These are phyloP conservation scores for Gnathonemus echidnorhynchus DNA, from an alignment of 2,113 vertebrate genomes.

Conservation along the genomic window DNA sequence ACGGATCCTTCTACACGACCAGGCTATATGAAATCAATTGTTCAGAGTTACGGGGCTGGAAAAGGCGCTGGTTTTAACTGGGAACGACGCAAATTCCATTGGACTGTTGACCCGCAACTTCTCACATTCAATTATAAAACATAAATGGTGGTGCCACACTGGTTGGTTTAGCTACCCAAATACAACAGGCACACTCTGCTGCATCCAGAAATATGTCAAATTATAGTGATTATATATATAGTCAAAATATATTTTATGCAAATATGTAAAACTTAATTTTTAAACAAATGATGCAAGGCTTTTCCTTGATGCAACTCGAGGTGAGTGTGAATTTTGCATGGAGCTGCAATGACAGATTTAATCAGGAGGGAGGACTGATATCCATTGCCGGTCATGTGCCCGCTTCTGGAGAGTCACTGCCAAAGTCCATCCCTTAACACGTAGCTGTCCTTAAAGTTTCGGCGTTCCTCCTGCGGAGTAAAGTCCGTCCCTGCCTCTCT, in stretches of 20 bases:
- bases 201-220: background rate
- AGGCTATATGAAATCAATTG: background rate
- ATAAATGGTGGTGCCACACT: background rate
- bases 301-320: background rate
- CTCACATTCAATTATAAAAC: background rate
- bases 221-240: background rate
- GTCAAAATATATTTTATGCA: background rate
- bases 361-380: background rate
- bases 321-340: background rate
- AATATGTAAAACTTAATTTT: background rate
- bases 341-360: background rate
- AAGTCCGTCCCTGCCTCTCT: slow-evolving; percentile 50
- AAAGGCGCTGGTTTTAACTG: background rate
- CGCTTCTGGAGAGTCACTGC: background rate
- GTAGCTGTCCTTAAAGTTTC: background rate
- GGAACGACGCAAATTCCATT: background rate
- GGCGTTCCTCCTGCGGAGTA: slow-evolving; percentile 33
- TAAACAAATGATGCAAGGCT: slow-evolving; percentile 5
- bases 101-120: background rate
- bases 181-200: background rate
- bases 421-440: background rate
- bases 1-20: background rate
- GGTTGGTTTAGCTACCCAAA: background rate
- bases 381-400: background rate
- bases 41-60: background rate